A percentile compares a stretch with the other conserved stretches of the same genome.
phyloP scores from a whole-genome alignment of 2,797 vertebrate species.

The Diplodus puntazzo region DNA sequence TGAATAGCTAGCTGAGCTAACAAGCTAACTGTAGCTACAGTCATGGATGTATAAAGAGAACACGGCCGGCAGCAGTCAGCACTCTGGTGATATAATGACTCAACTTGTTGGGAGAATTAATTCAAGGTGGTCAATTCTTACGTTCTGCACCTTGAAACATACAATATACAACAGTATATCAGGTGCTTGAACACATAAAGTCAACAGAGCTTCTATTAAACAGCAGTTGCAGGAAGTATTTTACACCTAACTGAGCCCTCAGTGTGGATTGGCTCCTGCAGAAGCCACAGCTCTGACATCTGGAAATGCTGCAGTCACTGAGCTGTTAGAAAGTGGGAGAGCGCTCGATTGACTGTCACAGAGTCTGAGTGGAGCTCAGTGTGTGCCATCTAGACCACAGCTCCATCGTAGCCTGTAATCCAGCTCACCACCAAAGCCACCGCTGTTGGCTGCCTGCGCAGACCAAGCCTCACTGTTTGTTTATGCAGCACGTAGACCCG shows the following conservation, averaged over 20 bases:
- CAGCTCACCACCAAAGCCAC: constrained; percentile 83
- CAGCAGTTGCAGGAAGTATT: constrained; percentile 66
- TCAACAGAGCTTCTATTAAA: constrained; percentile 53
- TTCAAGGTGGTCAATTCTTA: too few species aligned
- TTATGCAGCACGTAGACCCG: constrained; percentile 81
- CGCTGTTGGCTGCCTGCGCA: constrained; percentile 77
- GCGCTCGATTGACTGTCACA: constrained; percentile 77
- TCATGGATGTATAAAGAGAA: too few species aligned
- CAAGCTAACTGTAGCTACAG: too few species aligned
- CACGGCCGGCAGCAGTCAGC: too few species aligned
- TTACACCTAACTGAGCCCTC: constrained; percentile 73
- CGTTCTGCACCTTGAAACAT: too few species aligned
- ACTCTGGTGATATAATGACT: too few species aligned
- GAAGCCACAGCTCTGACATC: constrained; percentile 80
- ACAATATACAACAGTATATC: constrained; percentile 15
- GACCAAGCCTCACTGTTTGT: constrained; percentile 82
- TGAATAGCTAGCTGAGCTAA: too few species aligned
- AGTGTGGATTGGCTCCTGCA: constrained; percentile 59
- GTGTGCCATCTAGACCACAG: constrained; percentile 81
- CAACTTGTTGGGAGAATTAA: too few species aligned
- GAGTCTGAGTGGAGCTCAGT: constrained; percentile 76
- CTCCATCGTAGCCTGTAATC: constrained; percentile 84
- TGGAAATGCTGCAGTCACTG: constrained; percentile 79
- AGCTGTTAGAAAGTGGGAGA: constrained; percentile 79
- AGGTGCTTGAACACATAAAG: constrained; percentile 48